Evolutionary conservation across 2,888 invertebrate genomes (phyloP), one percentile per base, ranked within the genome.

Genomic region (Selenia dentaria): DNA sequence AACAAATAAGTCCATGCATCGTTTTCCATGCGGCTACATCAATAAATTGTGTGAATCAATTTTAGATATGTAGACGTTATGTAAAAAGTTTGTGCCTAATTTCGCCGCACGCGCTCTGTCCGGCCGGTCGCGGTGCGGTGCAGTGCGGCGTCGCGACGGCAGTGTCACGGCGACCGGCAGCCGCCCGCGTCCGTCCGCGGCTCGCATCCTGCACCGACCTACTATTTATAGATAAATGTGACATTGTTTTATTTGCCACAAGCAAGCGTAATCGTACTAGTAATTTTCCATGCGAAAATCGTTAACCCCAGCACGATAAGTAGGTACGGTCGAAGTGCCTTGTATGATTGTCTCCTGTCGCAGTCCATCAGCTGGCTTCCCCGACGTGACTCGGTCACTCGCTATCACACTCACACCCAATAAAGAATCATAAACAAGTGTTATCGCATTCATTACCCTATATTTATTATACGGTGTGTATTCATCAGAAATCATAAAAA

Each of bases 261-360:
- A 9, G 9, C 27, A 54, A 52, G 53, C 59, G 72, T 73, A 77
- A 79, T 78, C 77, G 59, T 40, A 52, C 57, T 62, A 62, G 89
- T 87, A 87, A 69, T 83, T 89, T 89, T 89, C 89, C 89, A 85
- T 75, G 78, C 78, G 67, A 81, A 83, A 79, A 84, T 72, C 78
- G 66, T 84, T 82, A 85, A 84, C 87, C 82, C 64, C 75, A 60
- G 47, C 32, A 59, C 46, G 83, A 86, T 83, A 85, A 71, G 67
- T 47, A 57, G 59, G n/a, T n/a, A 65, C 72, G 73, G 74, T 62
- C 56, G 51, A 25, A 54, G 51, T 33, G 32, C 24, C 13, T 61
- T 51, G 50, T 22, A 11, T 10, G 25, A 22, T 22, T 8, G 22
- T 8, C 6, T 22, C 22, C 25, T 9, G 28, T 12, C n/a, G n/a